These are phyloP conservation scores for Cygnus buccinator DNA, from an alignment of 2,113 vertebrate species.

Conservation along the genomic window DNA sequence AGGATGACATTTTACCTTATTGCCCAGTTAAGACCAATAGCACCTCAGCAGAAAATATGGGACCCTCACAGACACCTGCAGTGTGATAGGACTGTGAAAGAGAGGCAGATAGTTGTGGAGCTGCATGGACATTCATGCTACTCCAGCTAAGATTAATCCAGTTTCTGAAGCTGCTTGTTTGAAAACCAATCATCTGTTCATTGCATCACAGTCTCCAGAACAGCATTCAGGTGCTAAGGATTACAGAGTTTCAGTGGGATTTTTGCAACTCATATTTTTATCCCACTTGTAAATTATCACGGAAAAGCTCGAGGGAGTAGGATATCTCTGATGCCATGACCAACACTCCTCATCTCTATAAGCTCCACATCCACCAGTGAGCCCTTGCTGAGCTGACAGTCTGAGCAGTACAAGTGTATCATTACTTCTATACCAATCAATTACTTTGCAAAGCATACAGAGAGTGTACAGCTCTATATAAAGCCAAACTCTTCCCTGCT, in stretches of 20 bases:
- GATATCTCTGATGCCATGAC: not conserved
- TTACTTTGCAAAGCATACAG: not conserved
- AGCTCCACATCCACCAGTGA: not conserved
- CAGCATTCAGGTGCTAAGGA: not conserved
- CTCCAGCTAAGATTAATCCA: not conserved
- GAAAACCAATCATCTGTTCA: not conserved
- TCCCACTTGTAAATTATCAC: not conserved
- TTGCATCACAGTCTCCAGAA: not conserved
- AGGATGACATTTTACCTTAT: not conserved
- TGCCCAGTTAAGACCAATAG: not conserved
- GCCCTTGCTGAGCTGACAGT: not conserved
- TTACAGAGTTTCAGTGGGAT: not conserved
- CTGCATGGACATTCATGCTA: not conserved
- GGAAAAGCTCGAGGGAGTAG: not conserved
- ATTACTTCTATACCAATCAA: not conserved
- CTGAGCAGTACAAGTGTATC: not conserved
- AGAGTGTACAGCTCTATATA: not conserved
- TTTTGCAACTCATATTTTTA: not conserved
- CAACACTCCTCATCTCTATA: not conserved
- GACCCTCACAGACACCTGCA: not conserved
- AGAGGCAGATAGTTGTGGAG: not conserved
- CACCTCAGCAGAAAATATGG: not conserved
- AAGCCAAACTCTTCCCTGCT: slow-evolving; percentile 15
- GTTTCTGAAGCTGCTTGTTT: not conserved
- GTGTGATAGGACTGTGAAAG: not conserved